Evolutionary conservation across 1,140 invertebrate species (phyloP).

Genomic region (Spodoptera frugiperda): DNA sequence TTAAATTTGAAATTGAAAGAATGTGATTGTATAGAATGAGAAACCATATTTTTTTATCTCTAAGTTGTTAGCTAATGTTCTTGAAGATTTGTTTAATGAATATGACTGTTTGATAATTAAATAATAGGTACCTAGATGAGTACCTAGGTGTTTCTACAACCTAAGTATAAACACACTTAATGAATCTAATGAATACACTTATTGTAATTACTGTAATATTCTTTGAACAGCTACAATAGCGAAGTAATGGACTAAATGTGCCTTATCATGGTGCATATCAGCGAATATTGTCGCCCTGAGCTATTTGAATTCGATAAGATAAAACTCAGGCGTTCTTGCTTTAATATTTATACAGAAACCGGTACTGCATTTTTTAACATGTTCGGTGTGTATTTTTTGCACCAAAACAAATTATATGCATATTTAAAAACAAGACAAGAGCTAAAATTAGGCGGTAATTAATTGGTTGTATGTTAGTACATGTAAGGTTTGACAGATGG

Average conservation of each 20-base stretch:
- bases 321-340: conserved; percentile 26
- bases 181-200: no score
- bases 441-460: conserved; percentile 4
- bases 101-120: no score
- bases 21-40: no score
- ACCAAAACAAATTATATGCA: neutral
- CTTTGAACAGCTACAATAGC: neutral
- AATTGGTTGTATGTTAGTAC: conserved; percentile 41
- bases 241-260: conserved; percentile 1
- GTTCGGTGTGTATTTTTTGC: conserved; percentile 9
- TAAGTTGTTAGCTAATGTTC: no score
- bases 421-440: conserved; percentile 8
- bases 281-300: conserved; percentile 20
- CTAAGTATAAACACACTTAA: no score
- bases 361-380: neutral
- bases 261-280: conserved; percentile 36
- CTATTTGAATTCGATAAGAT: conserved; percentile 45
- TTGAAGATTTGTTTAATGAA: no score
- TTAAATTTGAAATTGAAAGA: no score
- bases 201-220: no score
- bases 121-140: no score
- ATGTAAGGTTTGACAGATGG: conserved; percentile 59
- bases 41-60: no score
- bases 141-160: no score
- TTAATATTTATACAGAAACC: neutral